phyloP scores from a whole-genome alignment of 1,140 invertebrate species.

The Leptoteleia sp. region DNA sequence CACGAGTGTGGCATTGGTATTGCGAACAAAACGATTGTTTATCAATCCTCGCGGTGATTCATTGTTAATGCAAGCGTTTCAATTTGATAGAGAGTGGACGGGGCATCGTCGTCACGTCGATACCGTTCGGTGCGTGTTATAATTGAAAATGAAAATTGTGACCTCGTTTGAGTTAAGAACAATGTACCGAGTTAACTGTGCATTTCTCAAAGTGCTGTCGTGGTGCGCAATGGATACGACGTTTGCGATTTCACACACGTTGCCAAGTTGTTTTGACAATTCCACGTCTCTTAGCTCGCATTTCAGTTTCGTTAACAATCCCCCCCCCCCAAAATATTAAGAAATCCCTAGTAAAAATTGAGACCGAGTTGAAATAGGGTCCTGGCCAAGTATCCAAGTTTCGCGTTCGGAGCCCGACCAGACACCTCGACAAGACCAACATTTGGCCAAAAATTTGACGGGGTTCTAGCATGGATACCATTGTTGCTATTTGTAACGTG shows the following conservation, averaged over 20 bases:
- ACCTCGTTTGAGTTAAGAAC: conserved; percentile 41
- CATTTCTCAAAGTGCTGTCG: conserved; percentile 26
- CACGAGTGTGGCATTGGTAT: conserved; percentile 1
- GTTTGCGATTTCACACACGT: conserved; percentile 27
- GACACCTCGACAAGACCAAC: too few species aligned
- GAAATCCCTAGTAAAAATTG: too few species aligned
- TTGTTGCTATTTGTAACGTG: too few species aligned
- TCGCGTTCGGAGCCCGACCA: too few species aligned
- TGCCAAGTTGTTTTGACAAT: too few species aligned
- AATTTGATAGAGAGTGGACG: neutral
- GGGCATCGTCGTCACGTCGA: conserved; percentile 25
- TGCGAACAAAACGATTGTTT: neutral
- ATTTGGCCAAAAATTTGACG: too few species aligned
- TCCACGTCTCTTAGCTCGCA: too few species aligned
- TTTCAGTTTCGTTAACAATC: too few species aligned
- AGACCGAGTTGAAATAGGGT: too few species aligned
- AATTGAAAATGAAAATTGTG: conserved; percentile 60
- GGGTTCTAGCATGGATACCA: too few species aligned
- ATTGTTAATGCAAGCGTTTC: neutral
- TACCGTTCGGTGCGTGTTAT: conserved; percentile 41
- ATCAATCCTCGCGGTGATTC: neutral
- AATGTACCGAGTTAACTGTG: conserved; percentile 37
- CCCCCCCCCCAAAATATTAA: too few species aligned
- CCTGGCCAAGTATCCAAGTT: too few species aligned
- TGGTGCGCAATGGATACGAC: conserved; percentile 15